These are phyloP conservation scores for Drosophila infuscata DNA, from an alignment of 2,888 invertebrate species.

Conservation along the genomic window DNA sequence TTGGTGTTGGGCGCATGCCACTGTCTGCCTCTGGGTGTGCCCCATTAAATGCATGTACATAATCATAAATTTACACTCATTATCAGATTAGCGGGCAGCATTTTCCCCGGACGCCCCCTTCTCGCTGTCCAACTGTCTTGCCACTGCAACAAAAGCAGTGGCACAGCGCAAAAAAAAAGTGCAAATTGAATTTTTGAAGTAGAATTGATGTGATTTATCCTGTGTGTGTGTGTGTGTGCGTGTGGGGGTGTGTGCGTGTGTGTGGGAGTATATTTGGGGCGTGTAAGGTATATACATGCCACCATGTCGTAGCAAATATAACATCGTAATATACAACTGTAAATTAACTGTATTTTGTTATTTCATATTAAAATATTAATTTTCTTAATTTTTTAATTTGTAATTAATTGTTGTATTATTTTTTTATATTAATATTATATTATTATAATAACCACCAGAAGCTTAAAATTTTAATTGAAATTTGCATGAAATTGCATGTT, in stretches of 20 bases:
- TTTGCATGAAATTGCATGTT: not conserved
- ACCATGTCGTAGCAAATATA: not conserved
- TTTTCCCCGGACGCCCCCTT: slow-evolving; percentile 4
- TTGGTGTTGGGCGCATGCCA: not conserved
- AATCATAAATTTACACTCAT: slow-evolving; percentile 80
- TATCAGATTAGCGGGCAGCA: slow-evolving; percentile 71
- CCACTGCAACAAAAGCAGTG: slow-evolving; percentile 11
- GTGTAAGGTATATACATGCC: not conserved
- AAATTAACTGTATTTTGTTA: not conserved
- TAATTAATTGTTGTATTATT: not conserved
- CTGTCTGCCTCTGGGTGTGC: slow-evolving; percentile 13
- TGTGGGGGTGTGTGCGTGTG: no score
- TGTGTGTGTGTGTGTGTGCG: not conserved
- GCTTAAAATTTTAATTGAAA: not conserved
- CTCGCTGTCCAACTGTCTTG: not conserved
- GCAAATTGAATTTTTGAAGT: slow-evolving; percentile 68
- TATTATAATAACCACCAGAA: not conserved
- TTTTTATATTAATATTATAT: not conserved
- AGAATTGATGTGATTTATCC: slow-evolving; percentile 52
- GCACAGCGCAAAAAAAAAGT: not conserved
- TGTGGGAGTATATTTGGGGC: not conserved
- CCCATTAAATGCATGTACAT: slow-evolving; percentile 73
- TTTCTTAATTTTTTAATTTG: not conserved
- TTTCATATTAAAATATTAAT: not conserved
- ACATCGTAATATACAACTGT: not conserved